These are phyloP conservation scores for Chelidonichthys spinosus DNA, from an alignment of 2,797 vertebrate genomes.

Conservation along the genomic window DNA sequence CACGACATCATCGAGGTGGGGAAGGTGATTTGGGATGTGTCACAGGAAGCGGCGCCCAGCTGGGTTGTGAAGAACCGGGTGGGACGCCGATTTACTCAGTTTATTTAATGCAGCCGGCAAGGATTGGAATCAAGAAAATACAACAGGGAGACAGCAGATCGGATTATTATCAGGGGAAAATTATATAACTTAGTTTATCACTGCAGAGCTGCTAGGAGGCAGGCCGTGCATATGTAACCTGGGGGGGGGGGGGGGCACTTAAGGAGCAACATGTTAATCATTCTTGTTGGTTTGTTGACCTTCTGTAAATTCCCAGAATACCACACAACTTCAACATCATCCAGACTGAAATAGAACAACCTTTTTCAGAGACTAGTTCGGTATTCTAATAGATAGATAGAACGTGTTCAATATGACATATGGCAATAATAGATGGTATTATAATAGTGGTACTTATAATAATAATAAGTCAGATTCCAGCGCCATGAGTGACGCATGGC, in stretches of 20 bases:
- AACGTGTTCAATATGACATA: conserved; percentile 3
- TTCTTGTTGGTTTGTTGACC: neutral
- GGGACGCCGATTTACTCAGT: neutral
- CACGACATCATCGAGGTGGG: neutral
- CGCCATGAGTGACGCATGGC: no score
- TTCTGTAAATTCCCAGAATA: conserved; percentile 6
- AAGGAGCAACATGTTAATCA: neutral
- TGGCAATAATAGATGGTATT: neutral
- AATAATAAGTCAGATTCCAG: no score
- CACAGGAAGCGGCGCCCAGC: neutral
- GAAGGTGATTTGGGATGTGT: no score
- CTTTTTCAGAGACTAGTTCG: neutral
- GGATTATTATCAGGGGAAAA: neutral
- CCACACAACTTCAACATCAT: neutral
- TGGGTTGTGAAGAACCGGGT: neutral
- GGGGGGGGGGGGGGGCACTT: no score
- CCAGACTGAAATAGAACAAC: neutral
- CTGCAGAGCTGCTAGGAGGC: neutral
- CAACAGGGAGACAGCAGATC: neutral
- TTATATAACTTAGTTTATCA: neutral
- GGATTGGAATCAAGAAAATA: neutral
- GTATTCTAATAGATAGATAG: neutral
- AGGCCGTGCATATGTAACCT: neutral
- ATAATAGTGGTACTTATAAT: no score
- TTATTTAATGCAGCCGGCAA: neutral